These are phyloP conservation scores for Caenorhabditis panamensis DNA, from an alignment of 2,888 invertebrate species.

Conservation along the genomic window DNA sequence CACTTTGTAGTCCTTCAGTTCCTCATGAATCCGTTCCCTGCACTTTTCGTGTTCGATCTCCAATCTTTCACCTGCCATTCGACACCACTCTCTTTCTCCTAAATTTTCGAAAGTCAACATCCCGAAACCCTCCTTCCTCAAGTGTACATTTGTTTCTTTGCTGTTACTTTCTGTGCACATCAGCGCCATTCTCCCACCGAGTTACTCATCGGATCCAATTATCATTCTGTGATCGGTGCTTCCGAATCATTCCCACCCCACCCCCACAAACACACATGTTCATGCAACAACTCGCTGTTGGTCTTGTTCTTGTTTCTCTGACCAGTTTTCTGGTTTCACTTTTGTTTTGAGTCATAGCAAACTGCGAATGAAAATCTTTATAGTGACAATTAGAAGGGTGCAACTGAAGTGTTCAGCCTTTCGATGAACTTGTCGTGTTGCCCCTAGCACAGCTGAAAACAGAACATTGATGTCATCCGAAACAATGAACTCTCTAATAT, in stretches of 20 bases:
- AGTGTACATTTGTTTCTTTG: conserved; percentile 8
- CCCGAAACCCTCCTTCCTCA: background rate
- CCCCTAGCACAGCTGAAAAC: conserved; percentile 25
- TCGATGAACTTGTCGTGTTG: background rate
- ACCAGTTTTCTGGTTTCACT: conserved; percentile 4
- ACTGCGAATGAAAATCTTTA: conserved; percentile 13
- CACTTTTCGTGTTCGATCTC: background rate
- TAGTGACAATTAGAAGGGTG: conserved; percentile 1
- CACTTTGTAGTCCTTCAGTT: background rate
- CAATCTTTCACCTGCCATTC: conserved; percentile 3
- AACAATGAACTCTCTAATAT: conserved; percentile 13
- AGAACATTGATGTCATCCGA: conserved; percentile 8
- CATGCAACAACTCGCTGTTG: background rate
- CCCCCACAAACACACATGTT: conserved; percentile 11
- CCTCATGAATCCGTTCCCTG: background rate
- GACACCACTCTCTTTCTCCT: conserved; percentile 6
- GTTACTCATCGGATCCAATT: conserved; percentile 16
- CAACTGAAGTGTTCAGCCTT: background rate
- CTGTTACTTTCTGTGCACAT: conserved; percentile 5
- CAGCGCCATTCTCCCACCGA: background rate
- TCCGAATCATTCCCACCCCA: background rate
- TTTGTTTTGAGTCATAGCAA: conserved; percentile 9
- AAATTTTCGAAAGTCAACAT: conserved; percentile 7
- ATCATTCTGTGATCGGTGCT: conserved; percentile 1
- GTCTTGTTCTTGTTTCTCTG: background rate